phyloP scores from a whole-genome alignment of 2,888 invertebrate species.

The Cyclophora albipunctata region DNA sequence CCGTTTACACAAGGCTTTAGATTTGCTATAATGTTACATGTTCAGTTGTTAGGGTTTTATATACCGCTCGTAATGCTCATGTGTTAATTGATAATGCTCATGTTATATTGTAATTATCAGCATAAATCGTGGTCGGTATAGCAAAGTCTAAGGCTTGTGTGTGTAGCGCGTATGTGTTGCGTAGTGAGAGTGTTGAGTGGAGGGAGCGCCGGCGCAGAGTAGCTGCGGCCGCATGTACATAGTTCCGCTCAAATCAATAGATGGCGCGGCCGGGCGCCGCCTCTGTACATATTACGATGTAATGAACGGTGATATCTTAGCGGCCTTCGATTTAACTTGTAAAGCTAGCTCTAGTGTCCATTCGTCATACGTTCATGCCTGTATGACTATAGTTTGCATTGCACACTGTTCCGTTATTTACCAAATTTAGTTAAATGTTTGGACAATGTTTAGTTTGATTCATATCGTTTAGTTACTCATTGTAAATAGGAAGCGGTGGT shows the following conservation, averaged over 20 bases:
- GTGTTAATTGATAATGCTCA: not conserved
- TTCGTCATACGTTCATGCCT: conserved; percentile 39
- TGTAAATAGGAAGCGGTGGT: conserved; percentile 52
- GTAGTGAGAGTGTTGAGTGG: not conserved
- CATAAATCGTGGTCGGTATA: not conserved
- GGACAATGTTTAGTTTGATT: conserved; percentile 45
- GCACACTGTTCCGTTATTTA: conserved; percentile 52
- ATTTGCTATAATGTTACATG: no score
- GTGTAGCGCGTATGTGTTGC: not conserved
- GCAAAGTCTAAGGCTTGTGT: not conserved
- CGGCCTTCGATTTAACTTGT: conserved; percentile 75
- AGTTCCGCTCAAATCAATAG: conserved; percentile 37
- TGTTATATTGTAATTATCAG: not conserved
- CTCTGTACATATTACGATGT: conserved; percentile 61
- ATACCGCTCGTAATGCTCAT: not conserved
- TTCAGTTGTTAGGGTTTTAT: no score
- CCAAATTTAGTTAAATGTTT: conserved; percentile 60
- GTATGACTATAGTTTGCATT: conserved; percentile 38
- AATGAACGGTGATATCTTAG: conserved; percentile 74
- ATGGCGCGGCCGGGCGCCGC: conserved; percentile 31
- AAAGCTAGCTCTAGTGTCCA: conserved; percentile 68
- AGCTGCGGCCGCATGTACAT: conserved; percentile 41
- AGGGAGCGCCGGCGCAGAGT: not conserved
- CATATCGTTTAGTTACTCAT: conserved; percentile 44
- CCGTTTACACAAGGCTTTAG: no score